Conservation (phyloP, 92 coral and sea anemone genomes). For the Epizoanthus scotinus region DNA sequence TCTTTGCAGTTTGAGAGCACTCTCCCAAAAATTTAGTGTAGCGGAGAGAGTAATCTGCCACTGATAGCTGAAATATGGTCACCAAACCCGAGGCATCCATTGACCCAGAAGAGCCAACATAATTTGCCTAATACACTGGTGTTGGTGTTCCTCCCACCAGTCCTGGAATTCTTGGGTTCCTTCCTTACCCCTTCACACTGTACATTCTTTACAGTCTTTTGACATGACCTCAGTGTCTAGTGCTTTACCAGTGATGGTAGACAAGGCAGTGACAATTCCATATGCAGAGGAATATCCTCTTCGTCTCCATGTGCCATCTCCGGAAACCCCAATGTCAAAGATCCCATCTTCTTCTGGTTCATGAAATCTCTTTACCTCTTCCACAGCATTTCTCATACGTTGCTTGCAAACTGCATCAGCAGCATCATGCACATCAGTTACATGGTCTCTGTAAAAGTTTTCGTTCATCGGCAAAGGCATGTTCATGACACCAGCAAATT, state of each 20-base stretch:
- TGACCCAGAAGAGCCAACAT: too few relatives aligned
- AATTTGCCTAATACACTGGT: slow-evolving; percentile 44
- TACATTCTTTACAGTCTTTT: slow-evolving; percentile 33
- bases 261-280: slow-evolving; percentile 54
- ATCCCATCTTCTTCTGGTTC: slow-evolving; percentile 45
- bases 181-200: slow-evolving; percentile 42
- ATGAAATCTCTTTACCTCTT: slow-evolving; percentile 45
- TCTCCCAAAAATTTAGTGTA: slow-evolving; percentile 59
- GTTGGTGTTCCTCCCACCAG: slow-evolving; percentile 64
- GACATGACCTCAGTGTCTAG: slow-evolving; percentile 50
- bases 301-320: slow-evolving; percentile 60
- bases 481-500: slow-evolving; percentile 53
- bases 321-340: slow-evolving; percentile 49
- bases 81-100: slow-evolving; percentile 59
- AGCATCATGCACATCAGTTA: slow-evolving; percentile 41
- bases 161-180: slow-evolving; percentile 43
- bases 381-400: slow-evolving; percentile 48
- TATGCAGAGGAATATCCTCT: slow-evolving; percentile 53
- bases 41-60: slow-evolving; percentile 36
- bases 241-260: slow-evolving; percentile 54
- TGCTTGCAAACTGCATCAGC: slow-evolving; percentile 46
- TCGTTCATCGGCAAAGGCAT: slow-evolving; percentile 60
- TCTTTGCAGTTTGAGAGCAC: too few relatives aligned
- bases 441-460: slow-evolving; percentile 51
- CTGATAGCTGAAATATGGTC: slow-evolving; percentile 47